Base-by-base conservation (phyloP, 2,113 vertebrate species). In the Ceuthmochares aereus region DNA sequence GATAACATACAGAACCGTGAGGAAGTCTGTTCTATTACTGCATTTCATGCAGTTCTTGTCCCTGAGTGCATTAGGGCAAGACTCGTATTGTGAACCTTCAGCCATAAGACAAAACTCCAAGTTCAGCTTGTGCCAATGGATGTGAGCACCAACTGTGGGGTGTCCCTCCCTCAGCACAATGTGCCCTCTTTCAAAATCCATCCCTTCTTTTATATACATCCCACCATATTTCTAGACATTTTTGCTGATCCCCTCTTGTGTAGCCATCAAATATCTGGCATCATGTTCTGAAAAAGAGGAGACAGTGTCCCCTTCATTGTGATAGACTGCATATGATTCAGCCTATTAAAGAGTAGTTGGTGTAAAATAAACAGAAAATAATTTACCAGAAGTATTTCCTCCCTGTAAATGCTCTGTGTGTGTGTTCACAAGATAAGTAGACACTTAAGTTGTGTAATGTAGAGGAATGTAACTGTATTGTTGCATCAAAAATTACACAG, bases 1-100 rank as follows among this genome's bases (percentile, higher is more conserved):
- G 92, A 12, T 94, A 81, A 90, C 88, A 84, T 72, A 66, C 84
- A 93, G 87, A 87, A 74, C 54, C 45, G 15, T 27, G n/a, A 89
- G 67, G 70, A 91, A 77, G 43, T 56, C 85, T 84, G 4, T 86
- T 88, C 56, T 63, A 9, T 59, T 86, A 15, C 37, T 52, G 19
- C 37, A 37, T 60, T 78, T 93, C 47, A 21, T 60, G 10, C 59
- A 59, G 45, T 70, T 80, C 75, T 90, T 87, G 59, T 63, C 70
- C 51, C 75, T 85, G 40, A 37, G 81, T 69, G 51, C 20, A 55
- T 3, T 88, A 47, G 26, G 64, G 27, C 25, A 4, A 81, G 92
- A 49, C 80, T 77, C 70, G 45, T 67, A 8, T 90, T 80, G 68
- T 84, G 89, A 94, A 77, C 72, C 42, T 75, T 81, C 67, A 56